phyloP scores from a whole-genome alignment of 1,140 invertebrate species.

The Drosophila suzukii region DNA sequence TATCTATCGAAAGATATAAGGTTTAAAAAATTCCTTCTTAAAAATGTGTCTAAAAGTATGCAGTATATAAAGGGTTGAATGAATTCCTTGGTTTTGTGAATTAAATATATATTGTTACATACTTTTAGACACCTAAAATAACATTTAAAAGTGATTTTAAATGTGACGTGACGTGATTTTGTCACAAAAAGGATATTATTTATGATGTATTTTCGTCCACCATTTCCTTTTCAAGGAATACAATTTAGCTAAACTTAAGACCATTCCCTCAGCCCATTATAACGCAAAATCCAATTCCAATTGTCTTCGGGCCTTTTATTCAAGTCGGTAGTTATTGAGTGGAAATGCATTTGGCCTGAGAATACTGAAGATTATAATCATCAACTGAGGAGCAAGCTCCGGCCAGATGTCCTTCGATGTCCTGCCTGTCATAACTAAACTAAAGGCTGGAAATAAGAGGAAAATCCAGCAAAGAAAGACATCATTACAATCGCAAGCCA shows the following conservation, averaged over 20 bases:
- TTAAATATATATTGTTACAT: too few relatives aligned
- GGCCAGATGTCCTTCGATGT: conserved; percentile 27
- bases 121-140: too few relatives aligned
- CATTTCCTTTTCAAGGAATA: not conserved
- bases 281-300: conserved; percentile 43
- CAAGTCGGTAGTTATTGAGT: conserved; percentile 31
- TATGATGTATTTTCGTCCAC: too few relatives aligned
- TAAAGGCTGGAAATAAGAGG: not conserved
- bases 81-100: too few relatives aligned
- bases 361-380: conserved; percentile 45
- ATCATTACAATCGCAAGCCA: conserved; percentile 39
- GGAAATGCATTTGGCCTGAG: conserved; percentile 35
- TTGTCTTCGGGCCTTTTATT: conserved; percentile 37
- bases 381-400: not conserved
- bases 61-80: too few relatives aligned
- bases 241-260: not conserved
- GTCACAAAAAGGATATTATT: too few relatives aligned
- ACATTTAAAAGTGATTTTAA: too few relatives aligned
- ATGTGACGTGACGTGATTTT: too few relatives aligned
- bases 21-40: too few relatives aligned
- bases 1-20: too few relatives aligned
- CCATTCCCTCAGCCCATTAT: not conserved
- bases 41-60: too few relatives aligned
- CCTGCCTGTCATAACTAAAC: conserved; percentile 20
- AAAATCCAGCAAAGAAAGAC: conserved; percentile 13